Conservation (phyloP, 2,888 invertebrate species). For the Aporophyla nigra region DNA sequence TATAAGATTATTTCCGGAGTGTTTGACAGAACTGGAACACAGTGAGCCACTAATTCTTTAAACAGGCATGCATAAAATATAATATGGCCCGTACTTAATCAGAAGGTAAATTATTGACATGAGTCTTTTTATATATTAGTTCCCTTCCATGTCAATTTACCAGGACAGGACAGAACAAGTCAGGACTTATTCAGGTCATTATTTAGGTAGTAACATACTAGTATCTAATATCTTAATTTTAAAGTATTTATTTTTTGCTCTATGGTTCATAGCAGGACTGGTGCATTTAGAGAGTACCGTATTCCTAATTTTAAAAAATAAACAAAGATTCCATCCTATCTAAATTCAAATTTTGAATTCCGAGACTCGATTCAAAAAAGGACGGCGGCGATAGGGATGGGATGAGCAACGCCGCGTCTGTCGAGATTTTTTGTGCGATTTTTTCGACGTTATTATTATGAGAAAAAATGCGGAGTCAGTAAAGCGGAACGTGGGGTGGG, state of each 20-base stretch:
- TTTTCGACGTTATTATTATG: conserved; percentile 91
- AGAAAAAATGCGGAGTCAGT: conserved; percentile 91
- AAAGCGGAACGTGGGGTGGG: conserved; percentile 90
- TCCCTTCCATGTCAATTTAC: background rate
- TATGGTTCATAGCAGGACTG: background rate
- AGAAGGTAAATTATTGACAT: background rate
- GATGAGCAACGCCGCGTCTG: conserved; percentile 85
- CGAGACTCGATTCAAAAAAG: conserved; percentile 78
- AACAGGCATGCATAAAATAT: background rate
- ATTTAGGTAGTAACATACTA: too few species aligned
- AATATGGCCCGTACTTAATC: background rate
- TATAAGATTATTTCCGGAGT: background rate
- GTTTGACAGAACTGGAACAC: background rate
- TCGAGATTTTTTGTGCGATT: conserved; percentile 90
- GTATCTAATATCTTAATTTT: background rate
- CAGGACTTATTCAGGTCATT: background rate
- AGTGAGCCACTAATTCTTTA: background rate
- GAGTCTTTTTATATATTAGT: background rate
- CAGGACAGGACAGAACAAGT: too few species aligned
- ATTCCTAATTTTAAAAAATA: conserved; percentile 33
- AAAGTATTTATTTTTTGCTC: background rate
- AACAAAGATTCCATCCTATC: conserved; percentile 51
- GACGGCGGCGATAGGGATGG: conserved; percentile 84
- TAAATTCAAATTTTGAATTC: conserved; percentile 83
- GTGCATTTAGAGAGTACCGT: background rate